Conservation (phyloP, 2,113 vertebrate species). For the Amblyopsis rosae region DNA sequence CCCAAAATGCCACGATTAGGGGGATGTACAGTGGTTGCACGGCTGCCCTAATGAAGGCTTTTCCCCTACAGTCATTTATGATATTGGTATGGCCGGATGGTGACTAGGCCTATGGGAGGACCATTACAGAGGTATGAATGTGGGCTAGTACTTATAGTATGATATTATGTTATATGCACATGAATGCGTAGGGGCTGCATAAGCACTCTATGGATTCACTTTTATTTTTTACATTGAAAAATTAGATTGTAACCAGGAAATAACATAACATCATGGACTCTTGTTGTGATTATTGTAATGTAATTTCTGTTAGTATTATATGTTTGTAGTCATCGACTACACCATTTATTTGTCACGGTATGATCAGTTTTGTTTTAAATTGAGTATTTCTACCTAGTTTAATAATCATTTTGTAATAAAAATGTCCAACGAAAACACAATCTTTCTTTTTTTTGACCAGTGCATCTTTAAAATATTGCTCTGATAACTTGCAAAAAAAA, state of each 20-base stretch:
- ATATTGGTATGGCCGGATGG: constrained; percentile 78
- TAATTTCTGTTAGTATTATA: too few relatives aligned
- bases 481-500: too few relatives aligned
- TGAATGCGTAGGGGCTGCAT: constrained; percentile 46
- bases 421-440: too few relatives aligned
- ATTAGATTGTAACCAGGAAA: too few relatives aligned
- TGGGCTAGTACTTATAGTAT: constrained; percentile 47
- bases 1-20: constrained; percentile 72
- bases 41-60: constrained; percentile 77
- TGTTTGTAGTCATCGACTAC: too few relatives aligned
- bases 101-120: constrained; percentile 75
- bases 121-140: constrained; percentile 53
- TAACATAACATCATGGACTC: not conserved
- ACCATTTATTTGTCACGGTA: too few relatives aligned
- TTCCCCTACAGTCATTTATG: constrained; percentile 76
- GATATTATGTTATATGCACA: constrained; percentile 60
- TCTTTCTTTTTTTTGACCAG: too few relatives aligned
- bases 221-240: constrained; percentile 61
- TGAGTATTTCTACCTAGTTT: too few relatives aligned
- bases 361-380: too few relatives aligned
- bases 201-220: constrained; percentile 75
- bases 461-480: too few relatives aligned
- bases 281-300: not conserved
- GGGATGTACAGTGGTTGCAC: constrained; percentile 55
- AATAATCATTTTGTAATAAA: too few relatives aligned